A percentile compares a stretch with the other conserved stretches of the same genome.
These are phyloP conservation scores for Donacobius atricapilla DNA, from an alignment of 2,113 vertebrate genomes.

Conservation along the genomic window DNA sequence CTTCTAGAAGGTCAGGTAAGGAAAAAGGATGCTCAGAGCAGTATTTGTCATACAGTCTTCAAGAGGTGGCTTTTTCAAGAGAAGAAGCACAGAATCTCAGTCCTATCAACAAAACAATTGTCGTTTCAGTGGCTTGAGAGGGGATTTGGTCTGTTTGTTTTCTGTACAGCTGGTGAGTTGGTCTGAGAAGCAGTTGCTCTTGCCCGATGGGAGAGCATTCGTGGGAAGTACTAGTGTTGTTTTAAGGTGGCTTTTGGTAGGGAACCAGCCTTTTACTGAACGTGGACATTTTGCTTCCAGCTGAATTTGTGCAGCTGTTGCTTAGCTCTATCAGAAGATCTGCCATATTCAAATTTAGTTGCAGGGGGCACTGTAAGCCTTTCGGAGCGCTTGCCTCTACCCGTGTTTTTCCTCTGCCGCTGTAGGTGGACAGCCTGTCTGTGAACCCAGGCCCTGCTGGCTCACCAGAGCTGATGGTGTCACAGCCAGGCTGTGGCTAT, in stretches of 20 bases:
- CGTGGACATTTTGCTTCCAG: not conserved
- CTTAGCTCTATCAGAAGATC: not conserved
- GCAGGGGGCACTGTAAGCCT: not conserved
- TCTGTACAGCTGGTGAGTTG: not conserved
- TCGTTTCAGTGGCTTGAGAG: not conserved
- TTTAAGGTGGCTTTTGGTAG: not conserved
- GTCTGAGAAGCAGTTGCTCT: not conserved
- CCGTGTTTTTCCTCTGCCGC: not conserved
- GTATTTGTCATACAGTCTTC: not conserved
- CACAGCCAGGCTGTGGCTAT: slow-evolving; percentile 95
- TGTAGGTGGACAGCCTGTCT: slow-evolving; percentile 93
- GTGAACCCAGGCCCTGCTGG: slow-evolving; percentile 88
- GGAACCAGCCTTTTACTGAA: not conserved
- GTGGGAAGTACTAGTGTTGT: not conserved
- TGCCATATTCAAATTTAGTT: not conserved
- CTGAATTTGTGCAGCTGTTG: not conserved
- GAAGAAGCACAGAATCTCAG: not conserved
- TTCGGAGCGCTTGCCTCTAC: not conserved
- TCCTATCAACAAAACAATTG: not conserved
- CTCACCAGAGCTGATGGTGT: slow-evolving; percentile 91
- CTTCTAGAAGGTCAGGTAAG: slow-evolving; percentile 94
- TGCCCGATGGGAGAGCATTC: not conserved
- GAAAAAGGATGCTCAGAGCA: not conserved
- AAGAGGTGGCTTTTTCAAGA: not conserved
- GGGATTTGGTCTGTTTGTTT: not conserved